phyloP scores from a whole-genome alignment of 2,113 vertebrate genomes.

The Tyto alba region DNA sequence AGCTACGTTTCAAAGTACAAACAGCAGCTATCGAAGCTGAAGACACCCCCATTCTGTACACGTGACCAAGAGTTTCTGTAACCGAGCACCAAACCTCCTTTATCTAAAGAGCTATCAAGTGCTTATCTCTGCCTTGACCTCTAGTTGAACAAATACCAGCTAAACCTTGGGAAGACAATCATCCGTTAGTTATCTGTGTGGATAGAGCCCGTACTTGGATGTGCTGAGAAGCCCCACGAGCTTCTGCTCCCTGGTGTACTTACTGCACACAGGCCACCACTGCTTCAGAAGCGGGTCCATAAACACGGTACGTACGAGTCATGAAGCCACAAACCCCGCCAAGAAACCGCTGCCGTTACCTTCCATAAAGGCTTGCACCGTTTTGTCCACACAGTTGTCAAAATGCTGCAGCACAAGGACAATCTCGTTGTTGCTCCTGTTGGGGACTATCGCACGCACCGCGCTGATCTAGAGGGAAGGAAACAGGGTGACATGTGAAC shows the following conservation, averaged over 20 bases:
- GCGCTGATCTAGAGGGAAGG: conserved; percentile 81
- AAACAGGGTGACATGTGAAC: not conserved
- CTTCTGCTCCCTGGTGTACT: not conserved
- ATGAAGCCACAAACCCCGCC: not conserved
- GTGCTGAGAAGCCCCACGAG: not conserved
- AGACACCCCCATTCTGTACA: not conserved
- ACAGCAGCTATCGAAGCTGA: not conserved
- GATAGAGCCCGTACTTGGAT: not conserved
- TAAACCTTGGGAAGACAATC: not conserved
- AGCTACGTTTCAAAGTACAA: not conserved
- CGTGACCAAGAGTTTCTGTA: not conserved
- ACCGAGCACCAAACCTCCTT: not conserved
- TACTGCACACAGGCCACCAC: not conserved
- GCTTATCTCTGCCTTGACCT: not conserved
- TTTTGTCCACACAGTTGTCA: conserved; percentile 91
- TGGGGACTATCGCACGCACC: conserved; percentile 90
- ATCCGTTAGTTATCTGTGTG: not conserved
- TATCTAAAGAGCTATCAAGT: not conserved
- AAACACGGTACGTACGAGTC: not conserved
- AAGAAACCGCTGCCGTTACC: conserved; percentile 67
- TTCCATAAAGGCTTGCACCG: conserved; percentile 95
- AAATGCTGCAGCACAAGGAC: conserved; percentile 94
- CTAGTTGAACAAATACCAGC: not conserved
- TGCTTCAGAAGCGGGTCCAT: not conserved
- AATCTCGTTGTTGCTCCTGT: conserved; percentile 97